Percentiles rank a stretch among this genome's conserved stretches.
Evolutionary conservation across 2,888 invertebrate species (phyloP).

Genomic region (Diabrotica balteata): DNA sequence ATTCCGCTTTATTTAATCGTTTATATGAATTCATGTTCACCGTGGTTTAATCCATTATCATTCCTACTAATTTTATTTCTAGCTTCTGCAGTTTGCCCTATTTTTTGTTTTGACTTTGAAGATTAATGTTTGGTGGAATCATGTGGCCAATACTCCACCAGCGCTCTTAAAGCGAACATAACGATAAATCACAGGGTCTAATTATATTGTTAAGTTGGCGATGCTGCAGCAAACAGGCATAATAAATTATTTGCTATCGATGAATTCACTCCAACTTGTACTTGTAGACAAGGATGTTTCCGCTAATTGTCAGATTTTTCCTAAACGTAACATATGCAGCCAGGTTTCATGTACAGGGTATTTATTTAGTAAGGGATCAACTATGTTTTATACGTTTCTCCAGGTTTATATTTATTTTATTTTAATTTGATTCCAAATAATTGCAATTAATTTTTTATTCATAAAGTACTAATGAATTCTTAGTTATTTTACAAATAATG

Average conservation of each 20-base stretch:
- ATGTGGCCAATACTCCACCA: neutral
- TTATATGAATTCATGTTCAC: too few species aligned
- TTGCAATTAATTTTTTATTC: too few species aligned
- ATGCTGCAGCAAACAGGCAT: conserved; percentile 36
- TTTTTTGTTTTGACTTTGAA: too few species aligned
- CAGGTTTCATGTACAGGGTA: neutral
- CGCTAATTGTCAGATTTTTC: conserved; percentile 31
- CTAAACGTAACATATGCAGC: neutral
- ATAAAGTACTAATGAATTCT: too few species aligned
- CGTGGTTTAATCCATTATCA: too few species aligned
- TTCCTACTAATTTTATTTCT: too few species aligned
- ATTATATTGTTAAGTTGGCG: conserved; percentile 41
- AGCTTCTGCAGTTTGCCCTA: too few species aligned
- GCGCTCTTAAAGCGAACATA: conserved; percentile 13
- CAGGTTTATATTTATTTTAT: too few species aligned
- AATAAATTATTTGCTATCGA: conserved; percentile 41
- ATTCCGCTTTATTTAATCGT: too few species aligned
- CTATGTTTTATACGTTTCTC: too few species aligned
- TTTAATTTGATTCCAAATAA: too few species aligned
- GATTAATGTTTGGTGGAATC: neutral
- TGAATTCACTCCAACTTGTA: conserved; percentile 33
- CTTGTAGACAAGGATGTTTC: conserved; percentile 22
- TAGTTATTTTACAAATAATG: too few species aligned
- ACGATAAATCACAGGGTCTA: conserved; percentile 38
- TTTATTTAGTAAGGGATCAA: neutral